Evolutionary conservation across 2,888 invertebrate genomes (phyloP).

Genomic region (Ophion costatus): DNA sequence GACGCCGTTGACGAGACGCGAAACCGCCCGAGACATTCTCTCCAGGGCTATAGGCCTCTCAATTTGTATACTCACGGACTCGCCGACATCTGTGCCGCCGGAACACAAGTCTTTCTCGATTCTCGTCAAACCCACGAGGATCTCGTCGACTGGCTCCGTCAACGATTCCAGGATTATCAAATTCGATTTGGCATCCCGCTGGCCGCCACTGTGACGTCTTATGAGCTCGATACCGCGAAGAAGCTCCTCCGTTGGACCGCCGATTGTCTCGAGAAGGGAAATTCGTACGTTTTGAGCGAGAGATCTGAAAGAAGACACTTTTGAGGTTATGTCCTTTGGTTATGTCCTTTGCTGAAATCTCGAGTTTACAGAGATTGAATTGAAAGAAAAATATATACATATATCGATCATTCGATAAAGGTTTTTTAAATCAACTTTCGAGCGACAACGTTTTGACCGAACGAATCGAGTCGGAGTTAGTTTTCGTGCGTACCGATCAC

Average conservation of each 20-base stretch:
- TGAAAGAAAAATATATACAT: too few species aligned
- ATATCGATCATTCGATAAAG: too few species aligned
- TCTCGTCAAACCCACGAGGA: slow-evolving; percentile 77
- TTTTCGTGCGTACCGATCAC: slow-evolving; percentile 66
- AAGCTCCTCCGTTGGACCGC: slow-evolving; percentile 80
- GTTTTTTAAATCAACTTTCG: not conserved
- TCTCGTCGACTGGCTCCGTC: slow-evolving; percentile 84
- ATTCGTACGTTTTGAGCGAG: slow-evolving; percentile 76
- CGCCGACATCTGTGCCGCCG: slow-evolving; percentile 68
- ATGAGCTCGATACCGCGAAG: slow-evolving; percentile 79
- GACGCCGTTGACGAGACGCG: slow-evolving; percentile 69
- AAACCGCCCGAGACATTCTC: slow-evolving; percentile 74
- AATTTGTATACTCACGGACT: slow-evolving; percentile 71
- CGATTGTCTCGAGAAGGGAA: slow-evolving; percentile 78
- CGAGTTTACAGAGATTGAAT: not conserved
- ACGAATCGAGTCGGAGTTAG: not conserved
- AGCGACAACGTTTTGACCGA: not conserved
- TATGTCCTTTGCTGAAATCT: not conserved
- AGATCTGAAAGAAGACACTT: slow-evolving; percentile 71
- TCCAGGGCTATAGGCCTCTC: slow-evolving; percentile 78
- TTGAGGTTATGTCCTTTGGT: too few species aligned
- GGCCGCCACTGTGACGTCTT: slow-evolving; percentile 69
- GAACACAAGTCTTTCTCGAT: slow-evolving; percentile 77
- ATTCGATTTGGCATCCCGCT: slow-evolving; percentile 72
- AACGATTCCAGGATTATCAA: slow-evolving; percentile 81